These are phyloP conservation scores for Pomacea canaliculata DNA, from an alignment of 2,888 invertebrate species.

Conservation along the genomic window DNA sequence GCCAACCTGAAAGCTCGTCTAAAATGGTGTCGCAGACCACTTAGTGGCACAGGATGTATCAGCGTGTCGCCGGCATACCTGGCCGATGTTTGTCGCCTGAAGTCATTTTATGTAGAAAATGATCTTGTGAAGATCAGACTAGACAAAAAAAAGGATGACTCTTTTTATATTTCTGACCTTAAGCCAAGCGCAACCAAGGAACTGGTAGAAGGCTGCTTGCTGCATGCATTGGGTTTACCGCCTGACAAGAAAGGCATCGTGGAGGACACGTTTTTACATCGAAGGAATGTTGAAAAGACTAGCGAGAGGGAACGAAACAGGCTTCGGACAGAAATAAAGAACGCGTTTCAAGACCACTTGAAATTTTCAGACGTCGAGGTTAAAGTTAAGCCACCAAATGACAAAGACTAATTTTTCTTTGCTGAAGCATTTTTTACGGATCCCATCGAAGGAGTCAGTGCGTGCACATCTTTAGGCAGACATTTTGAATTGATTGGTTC, in stretches of 20 bases:
- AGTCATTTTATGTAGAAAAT: not conserved
- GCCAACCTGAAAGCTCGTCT: constrained; percentile 42
- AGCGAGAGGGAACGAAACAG: not conserved
- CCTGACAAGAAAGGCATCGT: constrained; percentile 3
- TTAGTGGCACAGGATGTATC: constrained; percentile 33
- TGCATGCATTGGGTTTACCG: not conserved
- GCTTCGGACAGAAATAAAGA: not conserved
- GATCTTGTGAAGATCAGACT: constrained; percentile 3
- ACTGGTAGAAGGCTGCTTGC: constrained; percentile 3
- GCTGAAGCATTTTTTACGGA: constrained; percentile 24
- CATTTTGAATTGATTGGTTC: constrained; percentile 3
- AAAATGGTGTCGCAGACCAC: constrained; percentile 48
- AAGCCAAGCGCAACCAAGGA: constrained; percentile 1
- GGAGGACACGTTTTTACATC: not conserved
- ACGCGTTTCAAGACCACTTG: not conserved
- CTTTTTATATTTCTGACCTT: constrained; percentile 3
- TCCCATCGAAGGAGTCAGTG: constrained; percentile 24
- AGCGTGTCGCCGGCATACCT: constrained; percentile 9
- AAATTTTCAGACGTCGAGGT: constrained; percentile 7
- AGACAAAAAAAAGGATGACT: constrained; percentile 3
- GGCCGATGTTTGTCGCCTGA: not conserved
- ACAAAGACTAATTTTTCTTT: not conserved
- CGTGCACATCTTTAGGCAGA: constrained; percentile 7
- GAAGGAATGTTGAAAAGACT: constrained; percentile 10
- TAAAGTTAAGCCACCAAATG: not conserved